These are phyloP conservation scores for Danaus chrysippus DNA, from an alignment of 2,888 invertebrate genomes.

Conservation along the genomic window DNA sequence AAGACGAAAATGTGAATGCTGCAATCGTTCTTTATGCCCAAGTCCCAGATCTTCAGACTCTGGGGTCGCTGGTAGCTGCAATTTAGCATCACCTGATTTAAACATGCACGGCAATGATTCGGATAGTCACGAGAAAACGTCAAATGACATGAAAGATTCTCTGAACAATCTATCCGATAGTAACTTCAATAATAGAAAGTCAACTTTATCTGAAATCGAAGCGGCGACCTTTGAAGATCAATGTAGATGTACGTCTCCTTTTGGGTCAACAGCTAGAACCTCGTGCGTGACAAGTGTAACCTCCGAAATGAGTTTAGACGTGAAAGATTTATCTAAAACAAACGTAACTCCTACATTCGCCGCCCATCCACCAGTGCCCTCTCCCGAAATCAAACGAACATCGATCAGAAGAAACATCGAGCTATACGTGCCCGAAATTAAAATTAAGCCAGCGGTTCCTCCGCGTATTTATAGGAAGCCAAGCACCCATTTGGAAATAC, in stretches of 20 bases:
- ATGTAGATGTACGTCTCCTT: slow-evolving; percentile 85
- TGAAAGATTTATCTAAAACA: slow-evolving; percentile 73
- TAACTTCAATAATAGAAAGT: slow-evolving; percentile 55
- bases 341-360: slow-evolving; percentile 74
- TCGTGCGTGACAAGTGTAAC: slow-evolving; percentile 80
- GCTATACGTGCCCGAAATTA: slow-evolving; percentile 64
- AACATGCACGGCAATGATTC: slow-evolving; percentile 66
- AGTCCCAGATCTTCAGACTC: slow-evolving; percentile 90
- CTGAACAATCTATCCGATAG: slow-evolving; percentile 52
- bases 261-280: slow-evolving; percentile 84
- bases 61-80: slow-evolving; percentile 91
- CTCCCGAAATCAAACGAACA: slow-evolving; percentile 72
- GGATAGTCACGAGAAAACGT: slow-evolving; percentile 58
- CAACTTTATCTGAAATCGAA: slow-evolving; percentile 79
- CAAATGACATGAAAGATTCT: slow-evolving; percentile 49
- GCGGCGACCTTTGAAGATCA: slow-evolving; percentile 83
- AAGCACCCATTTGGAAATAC: slow-evolving; percentile 67
- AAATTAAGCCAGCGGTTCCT: slow-evolving; percentile 67
- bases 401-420: slow-evolving; percentile 70
- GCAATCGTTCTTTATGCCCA: slow-evolving; percentile 80
- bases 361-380: slow-evolving; percentile 65
- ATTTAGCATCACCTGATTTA: slow-evolving; percentile 85
- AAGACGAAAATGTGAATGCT: slow-evolving; percentile 77
- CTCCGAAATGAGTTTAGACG: slow-evolving; percentile 77
- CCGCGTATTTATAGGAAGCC: slow-evolving; percentile 70